Base-by-base conservation (phyloP, 2,797 vertebrate species). In the Poeciliopsis turneri region DNA sequence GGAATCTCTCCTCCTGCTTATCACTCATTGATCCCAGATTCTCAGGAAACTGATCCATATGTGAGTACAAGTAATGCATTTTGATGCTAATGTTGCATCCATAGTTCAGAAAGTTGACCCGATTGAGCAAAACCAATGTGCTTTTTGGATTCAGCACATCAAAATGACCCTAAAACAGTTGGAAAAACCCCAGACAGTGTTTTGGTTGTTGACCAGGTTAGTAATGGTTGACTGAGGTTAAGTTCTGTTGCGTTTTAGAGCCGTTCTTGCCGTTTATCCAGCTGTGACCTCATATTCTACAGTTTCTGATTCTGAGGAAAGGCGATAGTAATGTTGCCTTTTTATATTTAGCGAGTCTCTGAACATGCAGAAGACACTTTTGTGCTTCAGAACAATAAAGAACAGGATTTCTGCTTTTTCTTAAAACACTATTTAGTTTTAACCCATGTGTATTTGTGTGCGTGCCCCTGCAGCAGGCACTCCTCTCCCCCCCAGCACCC, bases 401-500 rank as follows among this genome's bases (percentile, higher is more conserved):
- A 41, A 68, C 36, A 41, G 20, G 36, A 68, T 41, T 39, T 61
- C 74, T 41, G 11, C 41, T 4, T 49, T 15, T 53, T 25, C 20
- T 16, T 28, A 15, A 53, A 66, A 7, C 10, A 11, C 2, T 69
- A 43, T 68, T 53, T 57, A 57, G 72, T 41, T 75, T 43, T 59
- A 75, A 28, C 55, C 51, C 76, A 45, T 51, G 72, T 25, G 55
- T 20, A 39, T 71, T 39, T 23, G 69, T 68, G 74, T 59, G 70
- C 41, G 66, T 72, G 82, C 82, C 75, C 79, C 93, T 81, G 89
- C 18, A 91, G 91, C 95, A 96, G 96, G 95, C 92, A 94, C 95
- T 88, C 81, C 96, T 86, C 93, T 97, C 79, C 96, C 95, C 89
- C 90, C 90, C 0, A 96, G 96, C 89, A 95, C 94, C 89, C 94